Conservation (phyloP, 1,140 invertebrate species). For the Rhynchophorus ferrugineus region DNA sequence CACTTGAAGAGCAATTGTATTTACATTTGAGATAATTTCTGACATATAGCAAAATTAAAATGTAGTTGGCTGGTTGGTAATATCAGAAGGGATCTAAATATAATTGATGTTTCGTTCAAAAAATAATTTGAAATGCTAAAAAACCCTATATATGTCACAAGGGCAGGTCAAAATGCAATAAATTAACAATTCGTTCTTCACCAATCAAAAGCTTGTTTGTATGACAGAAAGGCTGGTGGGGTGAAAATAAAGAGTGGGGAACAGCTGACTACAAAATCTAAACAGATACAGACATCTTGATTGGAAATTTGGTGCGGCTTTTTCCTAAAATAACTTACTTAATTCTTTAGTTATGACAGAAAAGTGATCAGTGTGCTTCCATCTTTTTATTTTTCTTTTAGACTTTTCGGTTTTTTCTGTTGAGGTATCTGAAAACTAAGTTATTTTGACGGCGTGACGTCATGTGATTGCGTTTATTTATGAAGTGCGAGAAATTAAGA, state of each 20-base stretch:
- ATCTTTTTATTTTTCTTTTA: slow-evolving; percentile 18
- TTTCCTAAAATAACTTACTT: slow-evolving; percentile 20
- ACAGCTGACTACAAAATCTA: slow-evolving; percentile 32
- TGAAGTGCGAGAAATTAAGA: slow-evolving; percentile 28
- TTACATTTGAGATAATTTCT: too few species aligned
- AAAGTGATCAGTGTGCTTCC: slow-evolving; percentile 24
- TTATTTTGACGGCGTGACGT: slow-evolving; percentile 29
- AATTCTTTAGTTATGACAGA: slow-evolving; percentile 31
- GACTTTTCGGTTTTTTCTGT: slow-evolving; percentile 19
- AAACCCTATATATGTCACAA: slow-evolving; percentile 19
- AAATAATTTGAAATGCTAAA: slow-evolving; percentile 1
- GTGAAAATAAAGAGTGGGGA: slow-evolving; percentile 23
- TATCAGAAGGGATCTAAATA: too few species aligned
- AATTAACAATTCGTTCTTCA: slow-evolving; percentile 2
- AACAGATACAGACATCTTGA: slow-evolving; percentile 33
- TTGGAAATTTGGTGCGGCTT: slow-evolving; percentile 25
- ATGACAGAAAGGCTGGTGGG: slow-evolving; percentile 12
- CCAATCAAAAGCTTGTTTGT: slow-evolving; percentile 8
- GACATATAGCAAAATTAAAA: too few species aligned
- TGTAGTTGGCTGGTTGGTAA: too few species aligned
- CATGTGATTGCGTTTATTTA: slow-evolving; percentile 32
- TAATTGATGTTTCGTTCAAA: too few species aligned
- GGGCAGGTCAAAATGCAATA: slow-evolving; percentile 20
- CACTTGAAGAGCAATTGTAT: too few species aligned
- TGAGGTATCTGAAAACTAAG: slow-evolving; percentile 12